phyloP scores from a whole-genome alignment of 2,888 invertebrate genomes.

The Stenolophus ochropezus region DNA sequence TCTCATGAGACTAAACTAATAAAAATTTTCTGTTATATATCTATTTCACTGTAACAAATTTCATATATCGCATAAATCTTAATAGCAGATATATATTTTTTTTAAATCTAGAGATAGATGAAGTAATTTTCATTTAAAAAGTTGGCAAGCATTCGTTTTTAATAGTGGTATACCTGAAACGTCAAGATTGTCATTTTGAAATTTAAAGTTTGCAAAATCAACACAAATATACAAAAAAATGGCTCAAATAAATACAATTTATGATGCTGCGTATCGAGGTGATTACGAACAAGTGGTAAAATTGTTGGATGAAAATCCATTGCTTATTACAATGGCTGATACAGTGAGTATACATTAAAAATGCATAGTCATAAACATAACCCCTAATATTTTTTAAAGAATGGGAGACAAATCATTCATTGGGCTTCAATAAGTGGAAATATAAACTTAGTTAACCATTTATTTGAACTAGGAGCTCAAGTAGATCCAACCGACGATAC shows the following conservation, averaged over 20 bases:
- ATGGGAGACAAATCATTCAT: conserved; percentile 83
- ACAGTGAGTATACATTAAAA: conserved; percentile 71
- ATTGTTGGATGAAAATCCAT: conserved; percentile 76
- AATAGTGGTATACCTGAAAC: background rate
- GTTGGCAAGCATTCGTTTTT: background rate
- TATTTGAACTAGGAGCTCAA: conserved; percentile 80
- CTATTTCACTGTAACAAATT: too few relatives aligned
- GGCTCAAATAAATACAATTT: conserved; percentile 70
- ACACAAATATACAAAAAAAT: conserved; percentile 22
- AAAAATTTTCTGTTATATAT: too few relatives aligned
- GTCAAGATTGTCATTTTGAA: background rate
- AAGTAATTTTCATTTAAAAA: background rate
- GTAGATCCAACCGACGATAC: conserved; percentile 85
- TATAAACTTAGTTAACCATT: conserved; percentile 81
- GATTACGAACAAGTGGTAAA: conserved; percentile 81
- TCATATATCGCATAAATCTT: background rate
- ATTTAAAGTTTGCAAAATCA: background rate
- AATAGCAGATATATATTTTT: too few relatives aligned
- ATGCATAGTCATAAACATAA: conserved; percentile 55
- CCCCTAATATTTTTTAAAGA: conserved; percentile 74
- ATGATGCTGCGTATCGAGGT: conserved; percentile 84
- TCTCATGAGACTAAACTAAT: too few relatives aligned
- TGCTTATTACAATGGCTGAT: conserved; percentile 74
- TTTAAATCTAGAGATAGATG: background rate
- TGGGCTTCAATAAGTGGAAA: conserved; percentile 89